Evolutionary conservation across 1,140 invertebrate genomes (phyloP), one percentile per base, ranked within the genome.

Genomic region (Megalonaias nervosa): DNA sequence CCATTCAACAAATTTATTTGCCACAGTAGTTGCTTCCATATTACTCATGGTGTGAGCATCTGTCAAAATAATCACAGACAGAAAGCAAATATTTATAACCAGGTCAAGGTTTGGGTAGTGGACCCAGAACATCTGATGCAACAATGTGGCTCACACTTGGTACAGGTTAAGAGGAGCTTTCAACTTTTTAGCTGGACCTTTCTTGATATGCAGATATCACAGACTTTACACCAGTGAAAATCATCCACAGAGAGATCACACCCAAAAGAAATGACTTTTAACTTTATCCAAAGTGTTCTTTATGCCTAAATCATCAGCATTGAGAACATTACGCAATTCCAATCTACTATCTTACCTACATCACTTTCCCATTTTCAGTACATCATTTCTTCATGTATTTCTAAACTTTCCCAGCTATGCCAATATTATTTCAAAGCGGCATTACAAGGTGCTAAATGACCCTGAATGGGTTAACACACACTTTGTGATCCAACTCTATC

Each of bases 211-310:
- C 58, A 71, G 1, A 17, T 21, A 38, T 60, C 58, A 61, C 70
- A 71, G 38, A 21, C 12, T 59, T 55, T 57, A 59, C 69, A 71
- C 55, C 58, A 71, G 19, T 62, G 21, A 31, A 61, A 57, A 15
- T 61, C 23, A 57, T 71, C 70, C 15, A 21, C 19, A 26, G 26
- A 26, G 17, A 23, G 2, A 6, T 16, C 12, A 31, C 14, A 61
- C 70, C 70, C 26, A 71, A 4, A 26, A 59, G 31, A 71, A 71
- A 9, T 14, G 60, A 16, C 26, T n/a, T 71, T 71, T 9, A 23
- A 71, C 38, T 62, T 61, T 67, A 23, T 38, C 1, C 16, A 31
- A 13, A 21, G 65, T 67, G 11, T 67, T 67, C 26, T 67, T 67
- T 9, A 71, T 61, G 14, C 58, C 70, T 61, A 71, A 62, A 58